phyloP scores from a whole-genome alignment of 1,140 invertebrate species.

The Drosophila murphyi region DNA sequence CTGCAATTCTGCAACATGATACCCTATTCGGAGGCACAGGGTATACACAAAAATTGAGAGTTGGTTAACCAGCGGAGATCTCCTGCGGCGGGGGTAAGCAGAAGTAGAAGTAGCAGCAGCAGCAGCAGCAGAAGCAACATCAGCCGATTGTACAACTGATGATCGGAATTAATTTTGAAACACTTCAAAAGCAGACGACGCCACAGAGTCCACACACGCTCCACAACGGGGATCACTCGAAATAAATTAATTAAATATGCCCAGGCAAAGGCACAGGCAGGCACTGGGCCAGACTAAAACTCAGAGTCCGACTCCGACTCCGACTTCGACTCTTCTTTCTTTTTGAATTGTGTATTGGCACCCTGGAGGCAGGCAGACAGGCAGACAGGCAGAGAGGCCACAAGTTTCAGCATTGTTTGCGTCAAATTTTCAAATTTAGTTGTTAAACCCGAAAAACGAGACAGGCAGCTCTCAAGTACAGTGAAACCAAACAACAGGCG shows the following conservation, averaged over 20 bases:
- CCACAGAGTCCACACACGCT: slow-evolving; percentile 49
- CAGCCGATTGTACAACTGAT: slow-evolving; percentile 26
- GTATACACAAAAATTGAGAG: slow-evolving; percentile 53
- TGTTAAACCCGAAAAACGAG: slow-evolving; percentile 83
- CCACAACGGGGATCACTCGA: slow-evolving; percentile 48
- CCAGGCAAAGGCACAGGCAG: slow-evolving; percentile 16
- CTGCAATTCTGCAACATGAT: not conserved
- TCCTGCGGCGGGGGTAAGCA: slow-evolving; percentile 64
- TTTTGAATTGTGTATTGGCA: slow-evolving; percentile 16
- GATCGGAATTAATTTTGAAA: slow-evolving; percentile 82
- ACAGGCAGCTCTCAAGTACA: slow-evolving; percentile 54
- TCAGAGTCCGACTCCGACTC: not conserved
- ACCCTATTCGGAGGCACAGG: not conserved
- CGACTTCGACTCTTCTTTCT: not conserved
- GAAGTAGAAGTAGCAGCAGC: slow-evolving; percentile 1
- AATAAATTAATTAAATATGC: slow-evolving; percentile 83
- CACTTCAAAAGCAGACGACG: slow-evolving; percentile 73
- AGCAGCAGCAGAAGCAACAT: slow-evolving; percentile 10
- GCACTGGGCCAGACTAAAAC: not conserved
- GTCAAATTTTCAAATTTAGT: slow-evolving; percentile 83
- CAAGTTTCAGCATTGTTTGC: slow-evolving; percentile 68
- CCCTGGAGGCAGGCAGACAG: slow-evolving; percentile 51
- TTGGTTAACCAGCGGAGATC: slow-evolving; percentile 51
- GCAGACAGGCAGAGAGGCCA: slow-evolving; percentile 22
- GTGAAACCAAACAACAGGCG: slow-evolving; percentile 66